These are phyloP conservation scores for Choreutis nemorana DNA, from an alignment of 2,888 invertebrate species.

Conservation along the genomic window DNA sequence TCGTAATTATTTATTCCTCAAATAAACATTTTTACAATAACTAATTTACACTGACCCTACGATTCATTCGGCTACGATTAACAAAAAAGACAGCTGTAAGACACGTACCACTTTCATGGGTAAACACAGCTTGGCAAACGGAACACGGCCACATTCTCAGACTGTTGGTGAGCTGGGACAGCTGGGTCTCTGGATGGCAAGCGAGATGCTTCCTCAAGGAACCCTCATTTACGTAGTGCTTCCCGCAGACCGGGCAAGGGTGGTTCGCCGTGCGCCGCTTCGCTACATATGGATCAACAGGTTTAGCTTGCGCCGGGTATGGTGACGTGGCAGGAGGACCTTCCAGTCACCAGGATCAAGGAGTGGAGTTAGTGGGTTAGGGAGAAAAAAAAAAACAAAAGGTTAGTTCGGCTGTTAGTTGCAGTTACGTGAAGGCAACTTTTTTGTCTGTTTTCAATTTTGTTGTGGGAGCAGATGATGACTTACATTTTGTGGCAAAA, in stretches of 20 bases:
- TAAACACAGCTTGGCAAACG: constrained; percentile 94
- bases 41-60: no score
- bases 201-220: constrained; percentile 92
- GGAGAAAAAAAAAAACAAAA: constrained; percentile 30
- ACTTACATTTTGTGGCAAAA: no score
- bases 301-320: constrained; percentile 64
- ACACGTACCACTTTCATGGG: constrained; percentile 88
- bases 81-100: background rate
- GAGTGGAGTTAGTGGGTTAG: constrained; percentile 52
- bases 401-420: constrained; percentile 49
- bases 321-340: constrained; percentile 71
- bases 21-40: no score
- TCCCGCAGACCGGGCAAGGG: constrained; percentile 94
- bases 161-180: constrained; percentile 86
- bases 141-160: constrained; percentile 96
- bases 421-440: constrained; percentile 18
- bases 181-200: constrained; percentile 91
- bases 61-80: no score
- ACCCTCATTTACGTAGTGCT: constrained; percentile 95
- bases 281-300: constrained; percentile 84
- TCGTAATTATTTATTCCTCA: no score
- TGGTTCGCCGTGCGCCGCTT: constrained; percentile 94
- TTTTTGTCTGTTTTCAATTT: no score
- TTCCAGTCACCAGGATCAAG: constrained; percentile 60
- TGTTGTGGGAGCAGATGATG: no score